Base-by-base conservation (phyloP, 2,888 invertebrate genomes). In the Drosophila meridiana region DNA sequence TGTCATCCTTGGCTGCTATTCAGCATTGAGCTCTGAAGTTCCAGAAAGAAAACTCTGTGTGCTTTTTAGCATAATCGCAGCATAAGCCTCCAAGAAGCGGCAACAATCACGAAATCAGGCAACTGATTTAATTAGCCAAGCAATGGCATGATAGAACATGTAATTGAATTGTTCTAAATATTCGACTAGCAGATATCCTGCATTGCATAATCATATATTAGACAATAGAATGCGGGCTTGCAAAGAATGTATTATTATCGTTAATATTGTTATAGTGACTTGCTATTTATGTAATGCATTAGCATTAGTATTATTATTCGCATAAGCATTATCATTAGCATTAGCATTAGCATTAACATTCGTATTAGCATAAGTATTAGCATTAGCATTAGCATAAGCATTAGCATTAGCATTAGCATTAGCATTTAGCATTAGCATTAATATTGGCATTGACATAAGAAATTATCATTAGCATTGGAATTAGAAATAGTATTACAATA, bases 51-150 rank as follows among this genome's bases (percentile, higher is more conserved):
- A 65, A 65, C 28, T 58, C 59, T 40, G 52, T n/a, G 48, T 47
- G 57, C 69, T 68, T 60, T 64, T 78, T 48, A 63, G 38, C 65
- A 66, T 73, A 79, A 69, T 62, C 72, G 30, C 34, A 47, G 30
- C 38, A 30, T 71, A 74, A 73, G 73, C 74, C 65, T 11, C 13
- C 57, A 48, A 53, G 57, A 60, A 47, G 47, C 59, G 64, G 63
- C 67, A 58, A 59, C 64, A 73, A 73, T 71, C 82, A 69, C 69
- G 64, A 70, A 80, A 76, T 81, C 80, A 76, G 60, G 50, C 70
- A 78, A 47, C 66, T 73, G 70, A 73, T 79, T 81, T 73, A 82
- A 81, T 82, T 82, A 76, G 57, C 52, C 69, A 65, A 45, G 60
- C 48, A 32, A 34, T 13, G 20, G 13, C 20, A 28, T 1, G 26